phyloP scores from a whole-genome alignment of 2,888 invertebrate species.

The Rhamphomyia laevipes region DNA sequence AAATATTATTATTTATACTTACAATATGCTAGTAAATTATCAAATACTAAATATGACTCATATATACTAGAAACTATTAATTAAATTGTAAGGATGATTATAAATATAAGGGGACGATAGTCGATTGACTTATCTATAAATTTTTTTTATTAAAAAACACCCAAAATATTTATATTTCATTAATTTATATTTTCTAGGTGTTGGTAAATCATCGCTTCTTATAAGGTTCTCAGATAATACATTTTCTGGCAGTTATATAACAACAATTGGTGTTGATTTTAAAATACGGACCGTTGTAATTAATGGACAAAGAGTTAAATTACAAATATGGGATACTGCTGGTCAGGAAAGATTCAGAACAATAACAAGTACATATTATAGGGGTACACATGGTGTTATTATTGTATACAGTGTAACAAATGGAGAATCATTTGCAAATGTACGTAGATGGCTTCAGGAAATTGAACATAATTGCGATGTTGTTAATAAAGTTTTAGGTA shows the following conservation, averaged over 20 bases:
- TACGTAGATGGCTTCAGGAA: conserved; percentile 97
- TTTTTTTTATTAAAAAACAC: no score
- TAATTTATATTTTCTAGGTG: conserved; percentile 52
- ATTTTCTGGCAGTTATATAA: conserved; percentile 95
- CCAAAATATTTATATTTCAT: no score
- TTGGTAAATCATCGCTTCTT: conserved; percentile 95
- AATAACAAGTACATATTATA: conserved; percentile 97
- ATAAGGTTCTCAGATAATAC: conserved; percentile 97
- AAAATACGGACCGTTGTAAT: conserved; percentile 95
- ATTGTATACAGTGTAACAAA: conserved; percentile 99
- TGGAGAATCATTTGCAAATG: conserved; percentile 98
- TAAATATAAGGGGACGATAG: no score
- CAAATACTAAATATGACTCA: no score
- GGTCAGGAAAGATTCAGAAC: conserved; percentile 96
- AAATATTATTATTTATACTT: no score
- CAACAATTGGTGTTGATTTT: conserved; percentile 99
- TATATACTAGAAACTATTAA: no score
- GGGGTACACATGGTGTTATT: conserved; percentile 98
- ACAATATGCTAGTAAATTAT: no score
- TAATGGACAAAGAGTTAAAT: conserved; percentile 80
- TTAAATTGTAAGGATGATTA: no score
- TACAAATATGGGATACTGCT: conserved; percentile 98
- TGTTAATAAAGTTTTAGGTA: conserved; percentile 93
- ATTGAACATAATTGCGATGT: conserved; percentile 99
- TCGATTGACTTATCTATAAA: no score